Evolutionary conservation across 2,113 vertebrate genomes (phyloP).

Genomic region (Cygnus buccinator): DNA sequence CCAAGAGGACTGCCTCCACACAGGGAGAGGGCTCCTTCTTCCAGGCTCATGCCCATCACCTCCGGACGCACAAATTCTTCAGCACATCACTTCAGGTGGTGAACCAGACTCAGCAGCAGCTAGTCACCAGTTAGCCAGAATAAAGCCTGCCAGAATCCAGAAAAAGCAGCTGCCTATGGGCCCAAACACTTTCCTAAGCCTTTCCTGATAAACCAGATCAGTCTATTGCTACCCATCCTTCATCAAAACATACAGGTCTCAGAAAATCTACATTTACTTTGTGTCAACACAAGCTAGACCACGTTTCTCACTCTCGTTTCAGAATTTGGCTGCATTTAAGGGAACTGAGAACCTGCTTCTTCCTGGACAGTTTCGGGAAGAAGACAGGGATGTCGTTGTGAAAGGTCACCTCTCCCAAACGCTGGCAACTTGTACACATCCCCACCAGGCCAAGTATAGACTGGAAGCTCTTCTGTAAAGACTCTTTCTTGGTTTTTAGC

Average conservation of each 20-base stretch:
- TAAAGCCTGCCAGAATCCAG: neutral
- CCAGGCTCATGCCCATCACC: neutral
- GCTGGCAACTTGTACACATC: neutral
- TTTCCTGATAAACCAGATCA: neutral
- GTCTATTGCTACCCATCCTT: neutral
- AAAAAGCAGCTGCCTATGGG: neutral
- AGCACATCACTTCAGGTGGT: neutral
- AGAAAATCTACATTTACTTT: neutral
- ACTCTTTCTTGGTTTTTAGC: neutral
- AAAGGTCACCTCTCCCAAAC: neutral
- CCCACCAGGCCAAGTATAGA: neutral
- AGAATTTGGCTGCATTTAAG: neutral
- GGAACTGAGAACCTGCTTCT: neutral
- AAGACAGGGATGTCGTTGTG: rapidly evolving
- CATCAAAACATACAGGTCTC: neutral
- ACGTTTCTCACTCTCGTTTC: neutral
- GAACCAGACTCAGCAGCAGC: neutral
- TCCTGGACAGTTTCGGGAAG: neutral
- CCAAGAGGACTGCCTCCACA: neutral
- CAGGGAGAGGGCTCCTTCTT: neutral
- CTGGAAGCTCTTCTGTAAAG: neutral
- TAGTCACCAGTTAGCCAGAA: neutral
- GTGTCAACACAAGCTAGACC: neutral
- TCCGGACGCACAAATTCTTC: neutral
- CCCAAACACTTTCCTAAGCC: neutral